These are phyloP conservation scores for Pristionchus mayeri DNA, from an alignment of 2,888 invertebrate genomes.

Conservation along the genomic window DNA sequence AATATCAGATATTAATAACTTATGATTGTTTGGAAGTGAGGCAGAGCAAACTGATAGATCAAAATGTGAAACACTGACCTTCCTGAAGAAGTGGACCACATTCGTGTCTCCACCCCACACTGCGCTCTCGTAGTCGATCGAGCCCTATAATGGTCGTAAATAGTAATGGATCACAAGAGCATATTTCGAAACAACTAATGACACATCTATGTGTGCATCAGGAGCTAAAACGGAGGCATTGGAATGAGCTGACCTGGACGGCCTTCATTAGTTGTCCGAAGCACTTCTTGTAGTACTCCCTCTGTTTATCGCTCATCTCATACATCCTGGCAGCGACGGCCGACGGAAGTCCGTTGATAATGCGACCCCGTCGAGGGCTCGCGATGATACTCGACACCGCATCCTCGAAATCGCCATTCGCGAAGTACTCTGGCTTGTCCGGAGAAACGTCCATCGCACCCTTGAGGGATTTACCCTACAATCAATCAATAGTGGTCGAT, in stretches of 20 bases:
- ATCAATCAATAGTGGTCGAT: not conserved
- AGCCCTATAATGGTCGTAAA: slow-evolving; percentile 48
- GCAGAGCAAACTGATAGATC: too few species aligned
- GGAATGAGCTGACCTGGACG: slow-evolving; percentile 54
- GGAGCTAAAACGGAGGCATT: too few species aligned
- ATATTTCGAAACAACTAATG: too few species aligned
- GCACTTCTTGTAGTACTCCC: slow-evolving; percentile 73
- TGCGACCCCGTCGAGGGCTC: slow-evolving; percentile 43
- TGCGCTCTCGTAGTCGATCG: slow-evolving; percentile 59
- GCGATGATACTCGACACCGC: slow-evolving; percentile 64
- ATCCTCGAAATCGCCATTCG: slow-evolving; percentile 66
- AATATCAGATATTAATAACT: slow-evolving; percentile 52
- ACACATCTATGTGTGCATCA: too few species aligned
- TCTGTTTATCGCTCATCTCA: slow-evolving; percentile 71
- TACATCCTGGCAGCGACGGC: slow-evolving; percentile 55
- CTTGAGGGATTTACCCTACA: not conserved
- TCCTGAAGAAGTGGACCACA: slow-evolving; percentile 73
- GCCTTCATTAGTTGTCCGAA: slow-evolving; percentile 69
- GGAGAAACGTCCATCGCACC: slow-evolving; percentile 39
- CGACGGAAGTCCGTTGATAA: slow-evolving; percentile 40
- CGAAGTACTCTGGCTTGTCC: slow-evolving; percentile 64
- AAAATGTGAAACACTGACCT: slow-evolving; percentile 42
- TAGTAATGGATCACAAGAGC: too few species aligned
- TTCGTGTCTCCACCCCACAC: slow-evolving; percentile 68
- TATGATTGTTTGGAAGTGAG: too few species aligned